A percentile compares a stretch with the other conserved stretches of the same genome.
These are phyloP conservation scores for Spodoptera litura DNA, from an alignment of 1,140 invertebrate genomes.

Conservation along the genomic window DNA sequence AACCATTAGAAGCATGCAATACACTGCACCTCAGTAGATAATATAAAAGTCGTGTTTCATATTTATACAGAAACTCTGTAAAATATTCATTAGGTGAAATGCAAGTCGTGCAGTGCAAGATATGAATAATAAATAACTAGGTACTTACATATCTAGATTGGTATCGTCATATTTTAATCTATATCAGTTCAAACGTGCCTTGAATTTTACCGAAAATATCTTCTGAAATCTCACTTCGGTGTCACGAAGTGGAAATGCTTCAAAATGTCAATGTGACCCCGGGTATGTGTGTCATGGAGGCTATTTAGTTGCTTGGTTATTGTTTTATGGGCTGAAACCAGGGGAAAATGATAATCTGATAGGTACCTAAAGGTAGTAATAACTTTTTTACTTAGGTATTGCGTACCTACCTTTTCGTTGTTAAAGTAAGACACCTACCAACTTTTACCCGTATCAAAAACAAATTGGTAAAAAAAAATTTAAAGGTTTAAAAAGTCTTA, in stretches of 20 bases:
- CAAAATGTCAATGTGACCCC: neutral
- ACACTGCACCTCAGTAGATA: conserved; percentile 16
- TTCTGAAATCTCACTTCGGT: conserved; percentile 11
- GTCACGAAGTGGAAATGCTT: conserved; percentile 32
- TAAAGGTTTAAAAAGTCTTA: too few relatives aligned
- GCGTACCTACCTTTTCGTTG: too few relatives aligned
- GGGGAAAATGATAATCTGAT: too few relatives aligned
- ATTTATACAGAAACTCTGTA: conserved; percentile 55
- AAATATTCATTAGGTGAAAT: conserved; percentile 77
- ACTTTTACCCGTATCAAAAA: too few relatives aligned
- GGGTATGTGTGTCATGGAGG: neutral
- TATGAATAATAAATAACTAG: conserved; percentile 68
- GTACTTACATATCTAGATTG: conserved; percentile 57
- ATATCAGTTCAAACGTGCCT: conserved; percentile 66
- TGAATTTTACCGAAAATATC: conserved; percentile 54
- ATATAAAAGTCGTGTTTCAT: conserved; percentile 44
- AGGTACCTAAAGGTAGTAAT: too few relatives aligned
- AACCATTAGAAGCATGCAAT: neutral
- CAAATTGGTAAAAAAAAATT: too few relatives aligned
- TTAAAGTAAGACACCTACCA: too few relatives aligned
- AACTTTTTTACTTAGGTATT: too few relatives aligned
- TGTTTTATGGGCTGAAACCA: too few relatives aligned
- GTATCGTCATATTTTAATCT: conserved; percentile 70
- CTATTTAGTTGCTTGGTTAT: neutral
- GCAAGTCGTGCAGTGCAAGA: conserved; percentile 69